Base-by-base conservation (phyloP, 2,888 invertebrate species). In the Sarcophaga subvicina region DNA sequence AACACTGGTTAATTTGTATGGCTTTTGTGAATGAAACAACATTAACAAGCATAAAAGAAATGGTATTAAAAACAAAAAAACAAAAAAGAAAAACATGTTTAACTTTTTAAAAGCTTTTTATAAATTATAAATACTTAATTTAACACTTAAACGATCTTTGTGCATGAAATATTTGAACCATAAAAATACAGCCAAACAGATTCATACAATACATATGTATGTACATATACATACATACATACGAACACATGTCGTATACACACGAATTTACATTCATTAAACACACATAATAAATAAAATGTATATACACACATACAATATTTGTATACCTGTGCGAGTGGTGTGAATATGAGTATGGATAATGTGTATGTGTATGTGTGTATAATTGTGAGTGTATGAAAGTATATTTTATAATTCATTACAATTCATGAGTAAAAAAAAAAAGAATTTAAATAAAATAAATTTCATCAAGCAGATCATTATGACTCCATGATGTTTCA, bases 81-180 rank as follows among this genome's bases (percentile, higher is more conserved):
- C 59, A 66, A 1, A 27, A 66, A 5, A 6, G 27, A 37, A 4
- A 62, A 63, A 25, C 60, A 37, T 45, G 69, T 71, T 71, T 79
- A 72, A 49, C 25, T 20, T 77, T 70, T 62, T 64, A 73, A 70
- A 75, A 75, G 70, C 66, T 75, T 84, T 54, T 83, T 67, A 70
- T 78, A 86, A 83, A 81, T 83, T 79, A 81, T 87, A 81, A 84
- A 84, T 84, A 84, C 80, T 79, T 84, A 78, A 87, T 84, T 84
- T 76, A 84, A 79, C 83, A 83, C 86, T 80, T 69, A 63, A 86
- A 70, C 60, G 80, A 86, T 69, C 49, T 63, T 60, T 80, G 10
- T 75, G 62, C 70, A 60, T 25, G 75, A 80, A 84, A 54, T 60
- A 62, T 66, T 45, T 80, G 70, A 80, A 66, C 59, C 80, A 70